Evolutionary conservation across 2,888 invertebrate species (phyloP).

Genomic region (Cryptus armator): DNA sequence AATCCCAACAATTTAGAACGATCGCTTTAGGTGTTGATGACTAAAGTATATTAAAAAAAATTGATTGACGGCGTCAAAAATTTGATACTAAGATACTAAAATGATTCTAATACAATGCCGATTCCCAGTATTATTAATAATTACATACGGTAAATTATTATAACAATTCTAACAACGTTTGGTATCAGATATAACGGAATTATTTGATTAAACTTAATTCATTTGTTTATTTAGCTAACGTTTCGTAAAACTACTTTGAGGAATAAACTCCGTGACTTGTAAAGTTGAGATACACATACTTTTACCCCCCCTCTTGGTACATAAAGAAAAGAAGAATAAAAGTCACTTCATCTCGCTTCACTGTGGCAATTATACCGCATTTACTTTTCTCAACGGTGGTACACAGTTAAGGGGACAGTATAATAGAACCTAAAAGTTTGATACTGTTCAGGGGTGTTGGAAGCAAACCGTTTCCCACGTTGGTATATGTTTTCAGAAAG

Average conservation of each 20-base stretch:
- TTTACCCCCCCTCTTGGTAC: not conserved
- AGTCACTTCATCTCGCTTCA: constrained; percentile 37
- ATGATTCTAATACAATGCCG: no score
- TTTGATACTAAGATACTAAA: no score
- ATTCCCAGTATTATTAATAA: no score
- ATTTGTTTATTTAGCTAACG: not conserved
- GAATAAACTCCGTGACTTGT: not conserved
- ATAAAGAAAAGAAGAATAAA: not conserved
- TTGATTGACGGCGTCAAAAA: no score
- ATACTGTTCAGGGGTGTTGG: constrained; percentile 27
- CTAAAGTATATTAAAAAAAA: no score
- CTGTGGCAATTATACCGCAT: constrained; percentile 42
- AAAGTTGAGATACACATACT: not conserved
- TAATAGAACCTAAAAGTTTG: constrained; percentile 44
- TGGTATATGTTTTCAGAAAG: not conserved
- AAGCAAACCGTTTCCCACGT: constrained; percentile 28
- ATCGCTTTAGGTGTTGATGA: no score
- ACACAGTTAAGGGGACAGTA: constrained; percentile 7
- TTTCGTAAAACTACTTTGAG: not conserved
- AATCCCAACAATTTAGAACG: no score
- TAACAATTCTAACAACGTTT: no score
- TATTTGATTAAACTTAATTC: not conserved
- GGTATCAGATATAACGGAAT: not conserved
- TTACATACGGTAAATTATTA: no score
- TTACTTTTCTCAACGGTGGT: constrained; percentile 43